phyloP scores from a whole-genome alignment of 64 coral and sea anemone species.

The Actinia equina region DNA sequence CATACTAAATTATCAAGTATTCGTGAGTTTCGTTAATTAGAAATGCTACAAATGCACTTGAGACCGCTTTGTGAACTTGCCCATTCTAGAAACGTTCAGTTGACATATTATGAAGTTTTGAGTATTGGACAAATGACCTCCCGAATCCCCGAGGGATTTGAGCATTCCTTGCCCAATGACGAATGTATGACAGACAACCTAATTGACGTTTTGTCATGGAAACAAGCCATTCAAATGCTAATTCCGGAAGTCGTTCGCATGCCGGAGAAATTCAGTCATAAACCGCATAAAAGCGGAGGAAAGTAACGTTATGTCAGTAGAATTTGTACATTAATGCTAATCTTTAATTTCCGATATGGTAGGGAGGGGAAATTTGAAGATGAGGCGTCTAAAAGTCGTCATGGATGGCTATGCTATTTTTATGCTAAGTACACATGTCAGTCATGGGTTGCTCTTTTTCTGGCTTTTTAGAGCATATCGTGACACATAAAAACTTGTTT shows the following conservation, averaged over 20 bases:
- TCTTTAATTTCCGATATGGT: neutral
- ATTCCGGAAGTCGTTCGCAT: constrained; percentile 70
- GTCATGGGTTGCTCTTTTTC: neutral
- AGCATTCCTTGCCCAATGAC: constrained; percentile 45
- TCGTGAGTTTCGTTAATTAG: neutral
- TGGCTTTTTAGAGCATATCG: neutral
- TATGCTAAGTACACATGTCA: neutral
- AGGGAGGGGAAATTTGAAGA: neutral
- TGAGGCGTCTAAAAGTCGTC: neutral
- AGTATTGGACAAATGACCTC: constrained; percentile 22
- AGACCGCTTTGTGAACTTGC: constrained; percentile 33
- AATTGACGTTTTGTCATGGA: constrained; percentile 88
- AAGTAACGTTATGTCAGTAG: neutral
- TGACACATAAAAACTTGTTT: neutral
- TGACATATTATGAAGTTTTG: constrained; percentile 18
- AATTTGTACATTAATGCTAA: neutral
- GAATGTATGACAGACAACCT: constrained; percentile 72
- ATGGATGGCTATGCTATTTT: neutral
- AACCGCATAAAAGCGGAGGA: neutral
- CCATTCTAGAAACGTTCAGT: constrained; percentile 46
- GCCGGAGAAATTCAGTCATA: neutral
- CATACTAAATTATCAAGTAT: constrained; percentile 14
- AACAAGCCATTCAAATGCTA: constrained; percentile 82
- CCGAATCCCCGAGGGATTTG: constrained; percentile 59
- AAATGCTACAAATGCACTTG: constrained; percentile 18